A percentile compares a stretch with the other conserved stretches of the same genome.
phyloP scores from a whole-genome alignment of 1,140 invertebrate genomes.

The Aphis craccivora region DNA sequence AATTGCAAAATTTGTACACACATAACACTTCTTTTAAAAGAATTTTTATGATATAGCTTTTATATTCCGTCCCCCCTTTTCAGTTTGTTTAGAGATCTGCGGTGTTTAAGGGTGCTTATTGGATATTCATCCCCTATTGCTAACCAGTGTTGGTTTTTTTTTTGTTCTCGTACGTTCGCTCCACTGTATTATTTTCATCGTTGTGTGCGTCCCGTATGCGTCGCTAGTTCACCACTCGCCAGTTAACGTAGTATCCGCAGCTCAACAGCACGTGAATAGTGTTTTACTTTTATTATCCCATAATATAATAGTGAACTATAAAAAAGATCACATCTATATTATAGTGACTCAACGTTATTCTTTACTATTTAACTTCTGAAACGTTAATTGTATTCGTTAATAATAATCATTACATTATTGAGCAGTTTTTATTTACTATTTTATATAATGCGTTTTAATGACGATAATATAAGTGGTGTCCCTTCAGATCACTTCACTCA shows the following conservation, averaged over 20 bases:
- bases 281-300: not conserved
- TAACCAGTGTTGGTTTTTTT: not conserved
- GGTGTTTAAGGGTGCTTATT: not conserved
- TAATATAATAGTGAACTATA: not conserved
- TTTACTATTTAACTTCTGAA: not conserved
- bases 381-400: not conserved
- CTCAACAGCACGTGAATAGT: conserved; percentile 71
- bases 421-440: not conserved
- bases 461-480: not conserved
- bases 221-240: conserved; percentile 66
- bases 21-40: not conserved
- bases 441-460: conserved; percentile 38
- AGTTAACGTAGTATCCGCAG: conserved; percentile 88
- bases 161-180: conserved; percentile 11
- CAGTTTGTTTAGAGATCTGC: conserved; percentile 2
- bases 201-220: conserved; percentile 71
- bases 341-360: not conserved
- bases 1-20: not conserved
- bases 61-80: not conserved
- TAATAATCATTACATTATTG: not conserved
- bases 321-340: not conserved
- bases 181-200: not conserved
- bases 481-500: not conserved
- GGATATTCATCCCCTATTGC: not conserved
- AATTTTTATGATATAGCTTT: not conserved